Base-by-base conservation (phyloP, 2,113 vertebrate species). In the Ornithorhynchus anatinus region DNA sequence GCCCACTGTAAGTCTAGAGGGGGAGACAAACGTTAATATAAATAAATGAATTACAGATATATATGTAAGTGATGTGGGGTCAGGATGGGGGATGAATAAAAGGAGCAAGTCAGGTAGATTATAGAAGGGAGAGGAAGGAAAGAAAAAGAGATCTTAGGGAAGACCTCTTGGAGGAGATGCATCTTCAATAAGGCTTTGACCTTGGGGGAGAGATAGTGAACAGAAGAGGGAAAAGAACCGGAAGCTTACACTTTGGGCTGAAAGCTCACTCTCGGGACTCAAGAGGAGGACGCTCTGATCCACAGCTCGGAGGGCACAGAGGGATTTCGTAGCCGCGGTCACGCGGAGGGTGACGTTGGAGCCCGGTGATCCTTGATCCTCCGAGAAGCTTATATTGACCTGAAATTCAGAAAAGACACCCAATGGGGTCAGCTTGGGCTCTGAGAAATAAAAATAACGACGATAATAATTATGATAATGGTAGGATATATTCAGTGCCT, bases 211-310 rank as follows among this genome's bases (percentile, higher is more conserved):
- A 57, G 13, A 31, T 8, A 2, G 11, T 10, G 16, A 33, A 10
- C 13, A 20, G 10, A 40, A 7, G 15, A 27, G 14, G 14, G 17
- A 11, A 29, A 32, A n/a, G 15, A 27, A 13, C 35, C 29, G 8
- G 8, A 39, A 32, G 58, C 60, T 79, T 64, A 86, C 42, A 74
- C 4, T 32, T 40, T 93, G 78, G 63, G 70, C 54, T 48, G 88
- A 82, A 8, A 88, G 54, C 25, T 89, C 90, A 8, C 32, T 31
- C 54, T 93, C 88, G 0, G 80, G 20, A 53, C 82, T 79, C 43
- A 96, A 82, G 36, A 96, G 89, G 29, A 96, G 80, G 31, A 95
- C 25, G 0, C 94, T 96, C 87, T 94, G 86, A 86, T 97, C 96
- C 25, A 96, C 81, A 39, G 93, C 94, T 44, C 89, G 84, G n/a